Evolutionary conservation across 1,140 invertebrate species (phyloP).

Genomic region (Drosophila jambulina): DNA sequence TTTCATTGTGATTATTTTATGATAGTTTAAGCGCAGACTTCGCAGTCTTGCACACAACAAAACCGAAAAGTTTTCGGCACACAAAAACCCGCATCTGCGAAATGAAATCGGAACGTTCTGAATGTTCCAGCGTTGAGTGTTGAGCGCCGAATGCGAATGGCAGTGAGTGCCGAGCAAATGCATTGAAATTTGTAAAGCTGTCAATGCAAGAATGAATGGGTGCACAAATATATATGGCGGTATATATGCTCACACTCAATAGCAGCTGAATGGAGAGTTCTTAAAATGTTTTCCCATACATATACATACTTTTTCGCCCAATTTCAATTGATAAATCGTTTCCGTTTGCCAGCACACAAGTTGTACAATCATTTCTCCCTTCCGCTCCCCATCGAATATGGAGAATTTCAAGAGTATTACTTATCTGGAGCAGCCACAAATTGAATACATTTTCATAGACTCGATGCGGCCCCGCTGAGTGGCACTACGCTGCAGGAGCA

Average conservation of each 20-base stretch:
- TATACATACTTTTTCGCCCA: constrained; percentile 21
- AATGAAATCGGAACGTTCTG: constrained; percentile 31
- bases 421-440: constrained; percentile 40
- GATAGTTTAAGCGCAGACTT: constrained; percentile 69
- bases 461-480: constrained; percentile 7
- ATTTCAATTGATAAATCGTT: constrained; percentile 50
- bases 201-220: constrained; percentile 42
- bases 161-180: constrained; percentile 56
- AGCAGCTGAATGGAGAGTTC: constrained; percentile 36
- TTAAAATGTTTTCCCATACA: constrained; percentile 31
- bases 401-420: constrained; percentile 37
- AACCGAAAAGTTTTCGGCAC: constrained; percentile 51
- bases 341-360: constrained; percentile 27
- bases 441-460: constrained; percentile 27
- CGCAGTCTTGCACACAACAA: constrained; percentile 20
- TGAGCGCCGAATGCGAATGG: constrained; percentile 41
- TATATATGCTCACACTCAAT: constrained; percentile 32
- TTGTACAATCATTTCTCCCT: constrained; percentile 26
- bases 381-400: background rate
- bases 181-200: constrained; percentile 61
- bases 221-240: constrained; percentile 25
- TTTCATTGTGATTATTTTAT: constrained; percentile 81
- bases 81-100: constrained; percentile 42
- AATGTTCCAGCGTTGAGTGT: constrained; percentile 14
- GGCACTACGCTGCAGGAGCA: constrained; percentile 4